Conservation (phyloP, 2,888 invertebrate species). For the Lacanobia wlatinum region DNA sequence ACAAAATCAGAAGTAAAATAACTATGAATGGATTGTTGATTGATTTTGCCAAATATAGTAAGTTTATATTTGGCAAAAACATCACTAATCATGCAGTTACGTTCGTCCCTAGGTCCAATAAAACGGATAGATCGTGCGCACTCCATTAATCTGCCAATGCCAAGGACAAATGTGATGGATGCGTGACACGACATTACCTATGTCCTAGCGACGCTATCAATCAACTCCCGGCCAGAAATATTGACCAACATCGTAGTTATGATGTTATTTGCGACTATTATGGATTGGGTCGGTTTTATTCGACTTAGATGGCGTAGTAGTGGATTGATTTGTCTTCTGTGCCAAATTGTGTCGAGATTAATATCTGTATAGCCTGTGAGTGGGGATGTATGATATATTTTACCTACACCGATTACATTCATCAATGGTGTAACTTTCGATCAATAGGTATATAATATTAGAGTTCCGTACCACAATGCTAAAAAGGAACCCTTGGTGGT, state of each 20-base stretch:
- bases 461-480: too few species aligned
- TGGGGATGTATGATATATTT: neutral
- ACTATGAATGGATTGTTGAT: neutral
- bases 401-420: too few species aligned
- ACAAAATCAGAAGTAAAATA: too few species aligned
- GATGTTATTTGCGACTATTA: constrained; percentile 50
- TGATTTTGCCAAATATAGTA: neutral
- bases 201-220: constrained; percentile 66
- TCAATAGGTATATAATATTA: too few species aligned
- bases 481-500: too few species aligned
- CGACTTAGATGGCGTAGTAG: constrained; percentile 10
- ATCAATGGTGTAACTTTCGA: too few species aligned
- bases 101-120: constrained; percentile 58
- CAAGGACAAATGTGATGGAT: constrained; percentile 81
- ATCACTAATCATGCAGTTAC: constrained; percentile 46
- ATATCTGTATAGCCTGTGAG: neutral
- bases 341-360: constrained; percentile 5
- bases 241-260: constrained; percentile 58
- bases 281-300: constrained; percentile 48
- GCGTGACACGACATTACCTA: constrained; percentile 77
- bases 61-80: constrained; percentile 24
- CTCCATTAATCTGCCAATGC: constrained; percentile 79
- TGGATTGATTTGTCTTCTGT: constrained; percentile 19
- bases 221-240: constrained; percentile 49
- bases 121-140: constrained; percentile 70